phyloP scores from a whole-genome alignment of 1,140 invertebrate genomes.

The Agrypnia vestita region DNA sequence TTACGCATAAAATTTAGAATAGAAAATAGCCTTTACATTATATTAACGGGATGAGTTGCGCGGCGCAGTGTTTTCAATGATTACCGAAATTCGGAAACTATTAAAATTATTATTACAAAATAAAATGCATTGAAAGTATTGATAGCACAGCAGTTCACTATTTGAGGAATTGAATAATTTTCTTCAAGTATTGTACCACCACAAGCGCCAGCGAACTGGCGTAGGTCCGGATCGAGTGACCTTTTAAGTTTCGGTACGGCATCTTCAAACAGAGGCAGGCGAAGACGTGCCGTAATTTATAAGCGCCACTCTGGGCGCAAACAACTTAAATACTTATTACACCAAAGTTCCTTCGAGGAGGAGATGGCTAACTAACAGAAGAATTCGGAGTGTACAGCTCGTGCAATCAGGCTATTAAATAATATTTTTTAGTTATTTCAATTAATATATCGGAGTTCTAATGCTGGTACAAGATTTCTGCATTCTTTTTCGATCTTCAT shows the following conservation, averaged over 20 bases:
- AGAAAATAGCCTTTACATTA: no score
- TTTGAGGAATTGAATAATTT: no score
- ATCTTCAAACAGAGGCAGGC: not conserved
- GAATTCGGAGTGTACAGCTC: slow-evolving; percentile 31
- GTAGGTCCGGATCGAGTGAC: slow-evolving; percentile 25
- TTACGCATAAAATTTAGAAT: no score
- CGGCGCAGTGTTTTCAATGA: no score
- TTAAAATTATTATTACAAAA: no score
- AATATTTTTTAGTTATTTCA: slow-evolving; percentile 30
- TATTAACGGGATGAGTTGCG: no score
- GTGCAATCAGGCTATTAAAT: slow-evolving; percentile 34
- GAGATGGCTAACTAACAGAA: slow-evolving; percentile 55
- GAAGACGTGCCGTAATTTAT: slow-evolving; percentile 50
- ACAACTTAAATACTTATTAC: slow-evolving; percentile 60
- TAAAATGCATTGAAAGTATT: no score
- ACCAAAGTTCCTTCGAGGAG: slow-evolving; percentile 55
- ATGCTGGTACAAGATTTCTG: not conserved
- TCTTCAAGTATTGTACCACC: not conserved
- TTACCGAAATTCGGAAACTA: no score
- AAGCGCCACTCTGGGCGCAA: slow-evolving; percentile 49
- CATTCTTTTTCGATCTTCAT: no score
- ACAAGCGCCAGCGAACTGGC: not conserved
- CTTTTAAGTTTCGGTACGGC: slow-evolving; percentile 40
- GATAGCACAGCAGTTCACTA: no score
- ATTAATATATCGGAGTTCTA: not conserved